Evolutionary conservation across 2,888 invertebrate species (phyloP), one percentile per base, ranked within the genome.

Genomic region (Acanthopleura granulata): DNA sequence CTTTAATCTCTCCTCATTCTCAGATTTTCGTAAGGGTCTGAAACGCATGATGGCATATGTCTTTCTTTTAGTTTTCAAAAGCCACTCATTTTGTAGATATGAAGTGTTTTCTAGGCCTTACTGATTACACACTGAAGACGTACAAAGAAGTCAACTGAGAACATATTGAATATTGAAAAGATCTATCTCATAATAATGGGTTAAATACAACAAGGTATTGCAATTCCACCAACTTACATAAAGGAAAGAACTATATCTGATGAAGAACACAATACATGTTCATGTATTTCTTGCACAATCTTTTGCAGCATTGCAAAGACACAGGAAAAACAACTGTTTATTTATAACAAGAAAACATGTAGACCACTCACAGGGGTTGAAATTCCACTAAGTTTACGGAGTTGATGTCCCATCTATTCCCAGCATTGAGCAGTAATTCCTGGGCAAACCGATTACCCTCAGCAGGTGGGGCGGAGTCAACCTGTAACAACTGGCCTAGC

Each of bases 381-480:
- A 89, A 91, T 12, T 85, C 82, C 0, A 93, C 91, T 72, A 94
- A 91, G 72, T 91, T 88, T 0, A 92, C 91, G 81, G 93, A 93
- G 57, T 91, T 89, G 27, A 91, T 90, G 79, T 93, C 93, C 93
- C 94, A 94, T 75, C 94, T 91, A 89, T 84, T 87, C 50, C 85
- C 84, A 51, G 90, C 88, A 72, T 84, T 84, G n/a, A 88, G 79
- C 18, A 84, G 79, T 30, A 89, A 80, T 74, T 86, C 87, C 72
- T 86, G 83, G 71, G 82, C 81, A 15, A 89, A 82, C 76, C 87
- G 87, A 69, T 89, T 88, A 30, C 88, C 82, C 87, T 95, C 94
- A 18, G 93, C 92, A 0, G 93, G 92, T 0, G 95, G 94, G 25
- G 95, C 92, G 4, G 95, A 94, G 88, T 95, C 95, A 4, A 95